Percentiles rank a stretch among this genome's conserved stretches.
These are phyloP conservation scores for Agrochola litura DNA, from an alignment of 2,888 invertebrate genomes.

Conservation along the genomic window DNA sequence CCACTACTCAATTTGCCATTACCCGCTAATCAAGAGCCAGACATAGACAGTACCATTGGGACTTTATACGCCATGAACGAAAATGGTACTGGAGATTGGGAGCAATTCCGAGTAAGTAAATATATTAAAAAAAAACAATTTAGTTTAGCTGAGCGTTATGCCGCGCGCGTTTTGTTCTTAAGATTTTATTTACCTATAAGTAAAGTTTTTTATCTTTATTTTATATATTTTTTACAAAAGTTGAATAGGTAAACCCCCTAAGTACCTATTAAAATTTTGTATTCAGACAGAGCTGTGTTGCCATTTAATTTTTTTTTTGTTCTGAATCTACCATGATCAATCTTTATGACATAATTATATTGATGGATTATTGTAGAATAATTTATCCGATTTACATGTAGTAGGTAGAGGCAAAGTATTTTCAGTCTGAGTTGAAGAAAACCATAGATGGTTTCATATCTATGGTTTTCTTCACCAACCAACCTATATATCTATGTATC, in stretches of 20 bases:
- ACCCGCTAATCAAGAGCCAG: not conserved
- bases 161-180: not conserved
- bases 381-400: no score
- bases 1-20: no score
- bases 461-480: no score
- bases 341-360: no score
- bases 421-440: no score
- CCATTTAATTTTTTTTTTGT: no score
- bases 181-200: not conserved
- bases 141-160: not conserved
- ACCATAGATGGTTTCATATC: no score
- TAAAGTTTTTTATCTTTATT: not conserved
- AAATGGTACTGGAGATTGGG: not conserved
- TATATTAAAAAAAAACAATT: not conserved
- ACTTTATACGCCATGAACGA: not conserved
- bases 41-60: not conserved
- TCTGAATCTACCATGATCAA: no score
- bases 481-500: no score
- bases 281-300: not conserved
- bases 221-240: not conserved
- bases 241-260: not conserved
- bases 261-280: not conserved
- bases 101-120: constrained; percentile 8
- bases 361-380: no score
- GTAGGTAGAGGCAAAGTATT: no score